phyloP scores from a whole-genome alignment of 2,888 invertebrate species.

The Ganaspis brasiliensis region DNA sequence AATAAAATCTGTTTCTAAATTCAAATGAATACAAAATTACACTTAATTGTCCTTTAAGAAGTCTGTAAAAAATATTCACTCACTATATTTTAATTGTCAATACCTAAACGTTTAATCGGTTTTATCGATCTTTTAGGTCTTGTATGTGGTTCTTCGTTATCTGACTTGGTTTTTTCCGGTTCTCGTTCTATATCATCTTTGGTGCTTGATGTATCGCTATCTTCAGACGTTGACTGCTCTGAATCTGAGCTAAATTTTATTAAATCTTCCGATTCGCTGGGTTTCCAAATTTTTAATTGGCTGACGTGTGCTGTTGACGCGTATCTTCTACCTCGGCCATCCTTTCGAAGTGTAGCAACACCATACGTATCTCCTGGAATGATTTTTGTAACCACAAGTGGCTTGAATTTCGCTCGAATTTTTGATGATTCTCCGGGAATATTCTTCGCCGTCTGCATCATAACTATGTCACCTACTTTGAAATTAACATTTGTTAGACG shows the following conservation, averaged over 20 bases:
- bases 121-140: conserved; percentile 3
- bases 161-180: neutral
- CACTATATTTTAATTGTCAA: conserved; percentile 9
- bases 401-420: conserved; percentile 44
- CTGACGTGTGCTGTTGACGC: conserved; percentile 44
- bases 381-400: conserved; percentile 23
- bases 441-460: conserved; percentile 35
- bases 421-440: conserved; percentile 49
- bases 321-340: neutral
- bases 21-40: too few species aligned
- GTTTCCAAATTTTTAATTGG: conserved; percentile 45
- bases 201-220: neutral
- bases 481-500: conserved; percentile 24
- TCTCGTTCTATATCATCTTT: too few species aligned
- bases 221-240: neutral
- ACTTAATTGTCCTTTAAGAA: too few species aligned
- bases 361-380: conserved; percentile 45
- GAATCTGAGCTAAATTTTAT: neutral
- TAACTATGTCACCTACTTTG: conserved; percentile 45
- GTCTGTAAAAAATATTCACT: neutral
- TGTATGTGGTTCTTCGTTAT: neutral
- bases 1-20: too few species aligned
- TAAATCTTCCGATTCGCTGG: neutral
- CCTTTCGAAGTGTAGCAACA: conserved; percentile 2
- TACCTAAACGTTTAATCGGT: neutral